Evolutionary conservation across 1,140 invertebrate genomes (phyloP).

Genomic region (Zaprionus capensis): DNA sequence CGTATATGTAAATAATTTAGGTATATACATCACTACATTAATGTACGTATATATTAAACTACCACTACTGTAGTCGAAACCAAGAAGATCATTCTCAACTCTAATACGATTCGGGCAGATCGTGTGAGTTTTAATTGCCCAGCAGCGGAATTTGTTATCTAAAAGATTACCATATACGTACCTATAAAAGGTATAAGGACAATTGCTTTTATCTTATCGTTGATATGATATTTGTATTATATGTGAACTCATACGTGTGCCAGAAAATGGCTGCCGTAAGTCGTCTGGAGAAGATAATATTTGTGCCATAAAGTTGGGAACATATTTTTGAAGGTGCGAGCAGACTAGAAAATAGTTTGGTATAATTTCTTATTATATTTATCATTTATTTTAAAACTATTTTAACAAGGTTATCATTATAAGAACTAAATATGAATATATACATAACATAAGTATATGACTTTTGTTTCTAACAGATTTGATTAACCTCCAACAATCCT

Average conservation of each 20-base stretch:
- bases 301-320: not conserved
- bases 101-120: not conserved
- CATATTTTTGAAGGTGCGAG: not conserved
- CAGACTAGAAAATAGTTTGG: not conserved
- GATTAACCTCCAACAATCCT: conserved; percentile 73
- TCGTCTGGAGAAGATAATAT: not conserved
- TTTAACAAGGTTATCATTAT: not conserved
- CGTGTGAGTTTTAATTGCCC: not conserved
- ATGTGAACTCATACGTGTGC: not conserved
- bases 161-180: not conserved
- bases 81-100: not conserved
- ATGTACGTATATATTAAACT: no score
- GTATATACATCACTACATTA: no score
- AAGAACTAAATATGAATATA: not conserved
- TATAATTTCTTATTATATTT: not conserved
- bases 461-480: conserved; percentile 40
- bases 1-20: no score
- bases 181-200: not conserved
- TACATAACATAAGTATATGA: not conserved
- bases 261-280: not conserved
- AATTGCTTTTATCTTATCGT: not conserved
- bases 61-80: no score
- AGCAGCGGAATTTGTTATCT: not conserved
- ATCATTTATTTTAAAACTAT: not conserved
- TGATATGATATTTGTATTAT: not conserved